These are phyloP conservation scores for Phylloscopus collybita DNA, from an alignment of 2,797 vertebrate species.

Conservation along the genomic window DNA sequence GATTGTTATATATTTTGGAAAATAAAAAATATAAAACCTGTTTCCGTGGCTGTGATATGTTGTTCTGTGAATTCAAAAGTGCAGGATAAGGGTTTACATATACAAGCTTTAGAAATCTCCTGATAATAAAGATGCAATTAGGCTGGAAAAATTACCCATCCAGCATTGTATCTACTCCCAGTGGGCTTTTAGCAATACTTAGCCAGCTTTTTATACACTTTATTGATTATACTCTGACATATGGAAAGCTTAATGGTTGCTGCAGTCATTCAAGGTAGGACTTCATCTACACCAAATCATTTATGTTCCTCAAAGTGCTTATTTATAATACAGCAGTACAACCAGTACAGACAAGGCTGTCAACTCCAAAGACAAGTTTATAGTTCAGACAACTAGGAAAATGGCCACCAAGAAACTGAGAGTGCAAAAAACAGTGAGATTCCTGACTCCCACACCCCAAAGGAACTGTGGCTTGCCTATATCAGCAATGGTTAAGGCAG, in stretches of 20 bases:
- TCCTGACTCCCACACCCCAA: rapidly evolving
- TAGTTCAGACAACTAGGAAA: background rate
- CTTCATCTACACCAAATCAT: background rate
- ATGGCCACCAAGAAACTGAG: background rate
- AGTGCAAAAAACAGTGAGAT: background rate
- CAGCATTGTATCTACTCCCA: background rate
- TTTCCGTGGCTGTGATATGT: background rate
- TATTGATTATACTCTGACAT: background rate
- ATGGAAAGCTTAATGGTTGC: background rate
- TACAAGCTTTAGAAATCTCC: background rate
- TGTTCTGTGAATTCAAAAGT: background rate
- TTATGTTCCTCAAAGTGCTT: background rate
- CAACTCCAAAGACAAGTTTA: background rate
- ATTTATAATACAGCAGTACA: background rate
- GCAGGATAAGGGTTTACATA: background rate
- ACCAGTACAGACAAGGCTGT: background rate
- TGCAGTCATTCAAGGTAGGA: background rate
- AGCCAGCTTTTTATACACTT: background rate
- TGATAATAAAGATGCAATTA: background rate
- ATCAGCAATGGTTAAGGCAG: background rate
- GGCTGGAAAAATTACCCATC: background rate
- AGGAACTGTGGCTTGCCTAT: rapidly evolving
- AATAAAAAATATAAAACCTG: slow-evolving; percentile 50
- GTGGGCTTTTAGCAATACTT: background rate
- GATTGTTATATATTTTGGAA: slow-evolving; percentile 31